Conservation (phyloP, 1,140 invertebrate genomes). For the Wiebesia pumilae region DNA sequence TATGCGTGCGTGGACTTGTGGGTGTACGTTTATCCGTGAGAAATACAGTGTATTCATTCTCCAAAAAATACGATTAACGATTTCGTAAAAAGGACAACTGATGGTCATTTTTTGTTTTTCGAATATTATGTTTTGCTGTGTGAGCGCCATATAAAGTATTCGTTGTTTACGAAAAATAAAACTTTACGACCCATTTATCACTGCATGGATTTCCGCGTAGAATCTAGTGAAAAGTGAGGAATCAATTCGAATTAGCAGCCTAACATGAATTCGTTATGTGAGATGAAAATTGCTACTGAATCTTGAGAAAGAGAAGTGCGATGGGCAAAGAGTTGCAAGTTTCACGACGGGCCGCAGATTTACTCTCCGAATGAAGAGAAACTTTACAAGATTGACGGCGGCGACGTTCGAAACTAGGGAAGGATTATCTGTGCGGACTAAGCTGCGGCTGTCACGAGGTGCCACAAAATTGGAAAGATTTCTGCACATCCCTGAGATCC, state of each 20-base stretch:
- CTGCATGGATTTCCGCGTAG: no score
- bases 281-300: background rate
- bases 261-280: background rate
- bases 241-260: background rate
- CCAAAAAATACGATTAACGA: background rate
- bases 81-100: no score
- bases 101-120: no score
- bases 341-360: background rate
- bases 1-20: background rate
- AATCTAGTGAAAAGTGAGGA: background rate
- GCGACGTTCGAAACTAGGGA: background rate
- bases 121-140: no score
- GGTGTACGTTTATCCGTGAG: background rate
- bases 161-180: background rate
- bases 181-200: background rate
- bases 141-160: background rate
- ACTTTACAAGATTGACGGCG: conserved; percentile 25
- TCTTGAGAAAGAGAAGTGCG: background rate
- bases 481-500: background rate
- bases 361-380: background rate
- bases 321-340: background rate
- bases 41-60: background rate
- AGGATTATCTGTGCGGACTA: conserved; percentile 2
- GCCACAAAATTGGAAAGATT: background rate
- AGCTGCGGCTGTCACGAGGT: background rate